Evolutionary conservation across 2,797 vertebrate genomes (phyloP).

Genomic region (Enteromius mattozi): DNA sequence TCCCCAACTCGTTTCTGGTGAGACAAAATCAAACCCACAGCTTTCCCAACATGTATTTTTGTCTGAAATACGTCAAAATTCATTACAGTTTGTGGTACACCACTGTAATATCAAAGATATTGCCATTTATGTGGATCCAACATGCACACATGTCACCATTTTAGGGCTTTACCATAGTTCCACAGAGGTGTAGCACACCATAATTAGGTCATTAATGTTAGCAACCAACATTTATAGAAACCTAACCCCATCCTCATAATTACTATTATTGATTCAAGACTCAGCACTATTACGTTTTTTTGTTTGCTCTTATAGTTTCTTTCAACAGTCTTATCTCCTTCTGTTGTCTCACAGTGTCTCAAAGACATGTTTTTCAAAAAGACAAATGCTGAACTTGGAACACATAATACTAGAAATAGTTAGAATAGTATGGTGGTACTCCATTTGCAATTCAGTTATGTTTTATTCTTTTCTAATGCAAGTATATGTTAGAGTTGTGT

Average conservation of each 20-base stretch:
- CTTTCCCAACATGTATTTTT: constrained; percentile 28
- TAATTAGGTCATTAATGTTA: constrained; percentile 30
- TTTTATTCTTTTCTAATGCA: neutral
- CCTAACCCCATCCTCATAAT: constrained; percentile 6
- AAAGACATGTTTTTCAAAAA: neutral
- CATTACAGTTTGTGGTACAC: neutral
- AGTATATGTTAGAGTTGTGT: neutral
- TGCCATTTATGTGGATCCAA: neutral
- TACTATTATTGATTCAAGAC: constrained; percentile 11
- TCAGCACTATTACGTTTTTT: neutral
- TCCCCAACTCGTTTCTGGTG: constrained; percentile 27
- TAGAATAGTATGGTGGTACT: neutral
- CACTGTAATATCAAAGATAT: neutral
- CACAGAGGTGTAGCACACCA: constrained; percentile 7
- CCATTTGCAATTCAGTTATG: neutral
- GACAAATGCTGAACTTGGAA: neutral
- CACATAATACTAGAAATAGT: neutral
- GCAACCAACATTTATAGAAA: constrained; percentile 37
- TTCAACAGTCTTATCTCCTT: neutral
- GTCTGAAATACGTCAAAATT: neutral
- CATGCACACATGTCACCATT: constrained; percentile 11
- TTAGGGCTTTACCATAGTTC: constrained; percentile 11
- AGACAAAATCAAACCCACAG: neutral
- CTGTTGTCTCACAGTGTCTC: neutral
- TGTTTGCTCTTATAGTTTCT: neutral